Evolutionary conservation across 2,113 vertebrate genomes (phyloP), one percentile per base, ranked within the genome.

Genomic region (Ovis canadensis): DNA sequence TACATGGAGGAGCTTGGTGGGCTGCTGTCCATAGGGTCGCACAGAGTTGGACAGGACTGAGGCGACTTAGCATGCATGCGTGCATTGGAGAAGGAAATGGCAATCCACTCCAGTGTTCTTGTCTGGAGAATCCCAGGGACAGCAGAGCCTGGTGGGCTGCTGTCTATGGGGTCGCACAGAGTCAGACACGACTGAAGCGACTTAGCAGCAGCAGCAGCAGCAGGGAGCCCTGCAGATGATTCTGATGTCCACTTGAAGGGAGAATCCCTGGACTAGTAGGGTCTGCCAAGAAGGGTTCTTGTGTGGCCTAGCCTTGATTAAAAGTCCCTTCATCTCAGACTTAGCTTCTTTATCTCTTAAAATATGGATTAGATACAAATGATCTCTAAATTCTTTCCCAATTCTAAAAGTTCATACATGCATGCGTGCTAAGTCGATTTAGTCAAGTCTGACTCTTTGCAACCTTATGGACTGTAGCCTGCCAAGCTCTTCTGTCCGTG

Each of bases 81-180:
- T 19, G 62, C 62, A 67, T 10, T n/a, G 62, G 62, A 67, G 62
- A n/a, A 67, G 62, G 62, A n/a, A 19, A 67, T 10, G 62, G 62
- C 33, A 67, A 19, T 1, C 33, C 33, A 89, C 64, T 11, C 64
- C 64, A 71, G n/a, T 23, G 5, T 40, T 71, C 67, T 40, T 40
- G 67, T n/a, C n/a, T 71, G n/a, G 19, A 71, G 67, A 71, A 36
- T 23, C n/a, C 64, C 4, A 11, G n/a, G n/a, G 9, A 36, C 5
- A 0, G n/a, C 0, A 2, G n/a, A 71, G 64, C n/a, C n/a, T 0
- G 64, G 64, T 36, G 64, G n/a, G n/a, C n/a, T 71, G 64, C 64
- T 5, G 1, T 71, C 64, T 71, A 36, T 12, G n/a, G 64, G 64
- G 17, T 12, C 2, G 0, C 64, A 64, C 6, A 10, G 64, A 23